Evolutionary conservation across 2,113 vertebrate genomes (phyloP).

Genomic region (Myiozetetes cayanensis): DNA sequence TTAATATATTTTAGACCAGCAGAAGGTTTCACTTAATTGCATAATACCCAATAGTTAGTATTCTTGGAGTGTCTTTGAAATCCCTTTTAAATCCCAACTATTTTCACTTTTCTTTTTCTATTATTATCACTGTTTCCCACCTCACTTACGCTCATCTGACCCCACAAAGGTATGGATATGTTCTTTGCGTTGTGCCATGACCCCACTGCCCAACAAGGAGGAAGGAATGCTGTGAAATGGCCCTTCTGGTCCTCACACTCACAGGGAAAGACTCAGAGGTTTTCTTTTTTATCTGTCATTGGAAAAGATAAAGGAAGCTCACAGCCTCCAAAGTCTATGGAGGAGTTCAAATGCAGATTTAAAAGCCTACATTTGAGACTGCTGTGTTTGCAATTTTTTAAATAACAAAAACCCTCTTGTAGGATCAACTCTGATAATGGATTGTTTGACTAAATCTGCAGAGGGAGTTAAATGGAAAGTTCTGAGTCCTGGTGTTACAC

Average conservation of each 20-base stretch:
- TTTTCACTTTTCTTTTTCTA: slow-evolving; percentile 38
- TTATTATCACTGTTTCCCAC: not conserved
- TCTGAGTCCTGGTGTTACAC: not conserved
- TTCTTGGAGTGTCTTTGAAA: slow-evolving; percentile 35
- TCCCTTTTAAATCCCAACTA: not conserved
- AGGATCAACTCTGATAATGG: not conserved
- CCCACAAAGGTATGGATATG: not conserved
- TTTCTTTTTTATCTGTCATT: not conserved
- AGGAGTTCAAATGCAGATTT: not conserved
- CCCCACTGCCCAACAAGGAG: accelerated
- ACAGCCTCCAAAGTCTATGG: not conserved
- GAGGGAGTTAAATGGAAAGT: not conserved
- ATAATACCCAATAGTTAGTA: not conserved
- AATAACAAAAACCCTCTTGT: not conserved
- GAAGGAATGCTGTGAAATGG: not conserved
- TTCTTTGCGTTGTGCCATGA: accelerated
- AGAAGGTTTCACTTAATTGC: slow-evolving; percentile 42
- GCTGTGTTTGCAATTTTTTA: not conserved
- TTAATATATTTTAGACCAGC: slow-evolving; percentile 1
- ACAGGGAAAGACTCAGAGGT: not conserved
- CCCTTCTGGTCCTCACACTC: not conserved
- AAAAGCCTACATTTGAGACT: not conserved
- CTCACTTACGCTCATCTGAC: not conserved
- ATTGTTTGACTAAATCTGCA: not conserved
- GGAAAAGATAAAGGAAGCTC: not conserved